A percentile compares a stretch with the other conserved stretches of the same genome.
These are phyloP conservation scores for Magallana nippona DNA, from an alignment of 2,888 invertebrate species.

Conservation along the genomic window DNA sequence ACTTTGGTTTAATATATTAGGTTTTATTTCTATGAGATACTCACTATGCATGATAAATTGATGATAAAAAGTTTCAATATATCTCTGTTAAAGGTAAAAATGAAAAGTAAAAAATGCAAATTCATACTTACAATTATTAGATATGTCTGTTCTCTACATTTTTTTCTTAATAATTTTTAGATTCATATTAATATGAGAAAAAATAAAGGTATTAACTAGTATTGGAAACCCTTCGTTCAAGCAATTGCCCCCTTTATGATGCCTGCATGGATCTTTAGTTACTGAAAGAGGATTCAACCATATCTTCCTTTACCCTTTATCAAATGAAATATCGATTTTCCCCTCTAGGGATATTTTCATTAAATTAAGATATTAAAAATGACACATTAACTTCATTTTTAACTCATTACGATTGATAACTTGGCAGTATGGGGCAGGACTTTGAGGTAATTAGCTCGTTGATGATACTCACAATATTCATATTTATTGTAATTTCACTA, in stretches of 20 bases:
- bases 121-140: too few relatives aligned
- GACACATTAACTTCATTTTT: constrained; percentile 25
- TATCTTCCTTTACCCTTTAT: neutral
- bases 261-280: neutral
- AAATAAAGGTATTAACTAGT: too few relatives aligned
- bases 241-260: neutral
- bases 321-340: constrained; percentile 13
- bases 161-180: too few relatives aligned
- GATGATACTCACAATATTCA: neutral
- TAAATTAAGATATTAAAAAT: constrained; percentile 28
- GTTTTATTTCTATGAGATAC: too few relatives aligned
- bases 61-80: too few relatives aligned
- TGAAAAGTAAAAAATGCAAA: too few relatives aligned
- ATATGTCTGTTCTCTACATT: too few relatives aligned
- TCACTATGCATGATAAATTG: too few relatives aligned
- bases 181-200: too few relatives aligned
- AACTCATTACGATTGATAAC: constrained; percentile 15
- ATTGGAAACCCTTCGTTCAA: too few relatives aligned
- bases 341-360: constrained; percentile 16
- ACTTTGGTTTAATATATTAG: too few relatives aligned
- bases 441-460: constrained; percentile 27
- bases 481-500: constrained; percentile 12
- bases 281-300: neutral
- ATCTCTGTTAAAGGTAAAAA: too few relatives aligned
- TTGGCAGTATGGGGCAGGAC: constrained; percentile 10